Evolutionary conservation across 2,888 invertebrate species (phyloP).

Genomic region (Chesias legatella): DNA sequence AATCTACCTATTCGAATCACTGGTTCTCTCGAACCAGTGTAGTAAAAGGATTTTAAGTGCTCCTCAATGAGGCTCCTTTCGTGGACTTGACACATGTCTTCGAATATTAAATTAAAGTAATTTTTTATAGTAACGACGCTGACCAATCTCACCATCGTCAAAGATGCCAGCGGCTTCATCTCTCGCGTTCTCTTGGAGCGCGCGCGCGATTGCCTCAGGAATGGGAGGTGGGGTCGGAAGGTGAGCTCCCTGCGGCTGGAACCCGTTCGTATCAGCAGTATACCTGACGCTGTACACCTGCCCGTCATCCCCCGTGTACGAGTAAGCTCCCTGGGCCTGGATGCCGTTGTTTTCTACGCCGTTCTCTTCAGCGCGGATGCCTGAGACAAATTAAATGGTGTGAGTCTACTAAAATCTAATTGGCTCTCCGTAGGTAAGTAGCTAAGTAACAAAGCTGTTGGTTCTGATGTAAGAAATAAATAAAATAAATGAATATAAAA

Average conservation of each 20-base stretch:
- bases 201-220: constrained; percentile 78
- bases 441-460: too few relatives aligned
- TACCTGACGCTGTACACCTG: constrained; percentile 75
- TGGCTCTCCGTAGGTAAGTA: too few relatives aligned
- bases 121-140: too few relatives aligned
- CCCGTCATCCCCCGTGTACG: constrained; percentile 82
- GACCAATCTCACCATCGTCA: constrained; percentile 63
- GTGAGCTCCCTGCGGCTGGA: constrained; percentile 78
- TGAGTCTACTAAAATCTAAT: too few relatives aligned
- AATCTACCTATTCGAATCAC: too few relatives aligned
- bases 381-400: constrained; percentile 36
- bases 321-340: constrained; percentile 79
- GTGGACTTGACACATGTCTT: too few relatives aligned
- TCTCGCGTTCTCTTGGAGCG: constrained; percentile 70
- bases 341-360: constrained; percentile 67
- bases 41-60: too few relatives aligned
- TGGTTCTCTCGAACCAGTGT: too few relatives aligned
- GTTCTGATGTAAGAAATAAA: too few relatives aligned
- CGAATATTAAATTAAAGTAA: too few relatives aligned
- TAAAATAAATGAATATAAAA: too few relatives aligned
- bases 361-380: constrained; percentile 65
- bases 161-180: constrained; percentile 77
- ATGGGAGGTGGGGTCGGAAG: constrained; percentile 81
- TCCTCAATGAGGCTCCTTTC: too few relatives aligned
- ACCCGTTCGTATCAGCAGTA: constrained; percentile 68